Base-by-base conservation (phyloP, 2,797 vertebrate genomes). In the Bufotes viridis region DNA sequence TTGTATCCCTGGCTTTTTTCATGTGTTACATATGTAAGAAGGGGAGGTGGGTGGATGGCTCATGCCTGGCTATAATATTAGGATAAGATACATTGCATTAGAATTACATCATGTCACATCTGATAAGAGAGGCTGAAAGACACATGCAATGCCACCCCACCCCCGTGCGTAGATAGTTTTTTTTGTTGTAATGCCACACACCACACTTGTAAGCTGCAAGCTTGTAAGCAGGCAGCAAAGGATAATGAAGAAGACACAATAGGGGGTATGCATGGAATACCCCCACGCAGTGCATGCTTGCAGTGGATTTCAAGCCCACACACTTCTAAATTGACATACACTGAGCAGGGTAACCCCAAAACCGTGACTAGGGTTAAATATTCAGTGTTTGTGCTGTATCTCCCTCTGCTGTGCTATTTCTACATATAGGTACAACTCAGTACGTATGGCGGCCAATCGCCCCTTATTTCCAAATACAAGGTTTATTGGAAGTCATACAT, bases 11-110 rank as follows among this genome's bases (percentile, higher is more conserved):
- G n/a, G 65, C 65, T 7, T 63, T 75, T 85, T 67, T 84, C 49
- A 29, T 55, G 34, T n/a, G 53, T 89, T 86, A n/a, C n/a, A n/a
- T n/a, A 89, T 86, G 51, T 86, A 89, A 89, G 29, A 15, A 57
- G 67, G 69, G 65, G 82, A 75, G 84, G 79, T 58, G 78, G 84
- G 84, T 17, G 87, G 34, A n/a, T 67, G 74, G 3, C 20, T 67
- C 60, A 14, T 65, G 3, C 53, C 29, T 70, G 18, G 61, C 51
- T 79, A 49, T 57, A 74, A 65, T 42, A 74, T 49, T 76, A 63
- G 67, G 29, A 51, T 51, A 3, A 76, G 49, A 81, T 61, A 10
- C 65, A 81, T 49, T 18, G 20, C 69, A 29, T 84, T 20, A 57
- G 55, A 76, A 76, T 85, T 24, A n/a, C 24, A 72, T 42, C 17